A percentile compares a stretch with the other conserved stretches of the same genome.
phyloP scores from a whole-genome alignment of 2,113 vertebrate genomes.

The Melanerpes formicivorus region DNA sequence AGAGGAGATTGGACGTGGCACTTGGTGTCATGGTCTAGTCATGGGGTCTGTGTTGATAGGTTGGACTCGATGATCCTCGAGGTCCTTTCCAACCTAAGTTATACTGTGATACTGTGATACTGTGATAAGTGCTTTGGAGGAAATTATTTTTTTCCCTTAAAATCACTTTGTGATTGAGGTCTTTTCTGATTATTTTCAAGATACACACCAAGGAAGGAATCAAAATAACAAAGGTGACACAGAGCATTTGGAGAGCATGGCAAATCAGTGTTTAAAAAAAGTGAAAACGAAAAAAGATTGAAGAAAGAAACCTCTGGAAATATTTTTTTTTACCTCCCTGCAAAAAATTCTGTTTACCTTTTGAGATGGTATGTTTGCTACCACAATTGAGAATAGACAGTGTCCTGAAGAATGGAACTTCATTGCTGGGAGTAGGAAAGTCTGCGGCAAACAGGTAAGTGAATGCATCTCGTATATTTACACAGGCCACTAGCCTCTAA shows the following conservation, averaged over 20 bases:
- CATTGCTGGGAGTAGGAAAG: not conserved
- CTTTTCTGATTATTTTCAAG: not conserved
- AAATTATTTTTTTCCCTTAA: not conserved
- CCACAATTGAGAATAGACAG: not conserved
- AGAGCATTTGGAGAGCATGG: not conserved
- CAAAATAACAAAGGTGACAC: not conserved
- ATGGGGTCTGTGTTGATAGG: too few relatives aligned
- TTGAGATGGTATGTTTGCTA: not conserved
- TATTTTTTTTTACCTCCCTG: not conserved
- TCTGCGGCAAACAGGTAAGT: not conserved
- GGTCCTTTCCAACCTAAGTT: too few relatives aligned
- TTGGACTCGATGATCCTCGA: too few relatives aligned
- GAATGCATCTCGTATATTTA: not conserved
- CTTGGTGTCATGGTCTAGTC: too few relatives aligned
- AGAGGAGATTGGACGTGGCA: too few relatives aligned
- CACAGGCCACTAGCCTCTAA: not conserved
- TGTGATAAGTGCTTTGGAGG: rapidly evolving
- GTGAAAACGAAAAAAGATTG: not conserved
- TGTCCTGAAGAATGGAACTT: not conserved
- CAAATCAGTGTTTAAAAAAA: not conserved
- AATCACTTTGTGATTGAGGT: not conserved
- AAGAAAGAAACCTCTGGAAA: not conserved
- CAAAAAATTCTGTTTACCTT: not conserved
- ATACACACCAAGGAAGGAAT: not conserved
- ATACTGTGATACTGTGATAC: too few relatives aligned